A percentile compares a stretch with the other conserved stretches of the same genome.
These are phyloP conservation scores for Drosophila macrospina DNA, from an alignment of 2,888 invertebrate species.

Conservation along the genomic window DNA sequence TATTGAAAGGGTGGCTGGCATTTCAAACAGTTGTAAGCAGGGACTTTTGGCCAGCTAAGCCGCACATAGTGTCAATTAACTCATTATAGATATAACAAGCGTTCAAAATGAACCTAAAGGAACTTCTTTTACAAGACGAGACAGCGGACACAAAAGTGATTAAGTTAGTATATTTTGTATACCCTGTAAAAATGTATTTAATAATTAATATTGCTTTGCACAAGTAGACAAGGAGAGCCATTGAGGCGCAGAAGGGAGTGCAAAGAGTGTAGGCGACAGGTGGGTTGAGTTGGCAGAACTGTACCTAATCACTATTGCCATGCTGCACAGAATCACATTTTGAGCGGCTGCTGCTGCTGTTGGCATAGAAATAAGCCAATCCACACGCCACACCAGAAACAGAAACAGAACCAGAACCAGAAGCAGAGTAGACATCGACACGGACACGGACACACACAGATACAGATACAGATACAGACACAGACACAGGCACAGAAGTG, in stretches of 20 bases:
- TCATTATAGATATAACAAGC: not conserved
- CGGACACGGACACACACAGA: slow-evolving; percentile 26
- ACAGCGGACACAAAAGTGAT: no score
- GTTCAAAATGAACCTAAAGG: no score
- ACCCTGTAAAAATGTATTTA: not conserved
- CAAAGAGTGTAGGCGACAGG: not conserved
- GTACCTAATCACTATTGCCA: slow-evolving; percentile 38
- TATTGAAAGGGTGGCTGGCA: slow-evolving; percentile 12
- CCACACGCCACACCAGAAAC: slow-evolving; percentile 55
- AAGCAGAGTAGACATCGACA: slow-evolving; percentile 22
- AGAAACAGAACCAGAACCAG: slow-evolving; percentile 46
- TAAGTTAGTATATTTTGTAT: not conserved
- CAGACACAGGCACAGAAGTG: slow-evolving; percentile 35
- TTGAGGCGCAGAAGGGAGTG: not conserved
- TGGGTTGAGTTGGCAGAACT: not conserved
- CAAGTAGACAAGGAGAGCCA: not conserved
- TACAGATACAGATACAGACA: slow-evolving; percentile 3
- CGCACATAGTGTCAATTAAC: slow-evolving; percentile 15
- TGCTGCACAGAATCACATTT: slow-evolving; percentile 50
- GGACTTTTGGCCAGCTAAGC: slow-evolving; percentile 18
- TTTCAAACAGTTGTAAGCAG: slow-evolving; percentile 19
- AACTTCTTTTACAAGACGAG: no score
- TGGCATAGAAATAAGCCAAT: slow-evolving; percentile 57
- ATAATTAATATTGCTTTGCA: not conserved
- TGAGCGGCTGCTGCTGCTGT: slow-evolving; percentile 19